Evolutionary conservation across 2,888 invertebrate species (phyloP).

Genomic region (Eumerus sabulonum): DNA sequence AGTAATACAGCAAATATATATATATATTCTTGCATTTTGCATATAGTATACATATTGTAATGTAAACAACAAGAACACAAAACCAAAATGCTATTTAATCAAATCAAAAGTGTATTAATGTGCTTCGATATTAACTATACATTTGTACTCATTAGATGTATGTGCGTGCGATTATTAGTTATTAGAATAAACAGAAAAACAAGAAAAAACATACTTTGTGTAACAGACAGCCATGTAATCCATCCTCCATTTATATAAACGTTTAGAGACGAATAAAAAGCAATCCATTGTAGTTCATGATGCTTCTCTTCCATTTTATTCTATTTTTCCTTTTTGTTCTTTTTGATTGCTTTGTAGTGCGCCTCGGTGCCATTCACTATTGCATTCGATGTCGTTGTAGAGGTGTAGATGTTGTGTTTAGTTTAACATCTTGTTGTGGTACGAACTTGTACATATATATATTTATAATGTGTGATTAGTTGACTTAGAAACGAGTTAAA

Average conservation of each 20-base stretch:
- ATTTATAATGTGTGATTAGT: no score
- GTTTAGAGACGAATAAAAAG: slow-evolving; percentile 60
- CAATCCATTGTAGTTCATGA: slow-evolving; percentile 30
- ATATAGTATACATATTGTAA: slow-evolving; percentile 55
- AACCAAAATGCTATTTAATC: slow-evolving; percentile 46
- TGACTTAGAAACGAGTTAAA: no score
- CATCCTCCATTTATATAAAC: slow-evolving; percentile 63
- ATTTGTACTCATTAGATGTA: slow-evolving; percentile 61
- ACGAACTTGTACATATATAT: not conserved
- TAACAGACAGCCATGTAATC: slow-evolving; percentile 64
- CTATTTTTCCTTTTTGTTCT: not conserved
- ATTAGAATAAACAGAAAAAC: no score
- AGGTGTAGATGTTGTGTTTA: not conserved
- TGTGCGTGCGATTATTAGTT: slow-evolving; percentile 46
- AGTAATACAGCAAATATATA: slow-evolving; percentile 44
- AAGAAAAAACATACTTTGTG: not conserved
- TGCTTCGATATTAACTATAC: slow-evolving; percentile 56
- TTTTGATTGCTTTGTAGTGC: slow-evolving; percentile 15
- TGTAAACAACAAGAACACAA: slow-evolving; percentile 26
- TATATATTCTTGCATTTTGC: slow-evolving; percentile 16
- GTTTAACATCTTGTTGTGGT: not conserved
- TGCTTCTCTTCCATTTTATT: slow-evolving; percentile 17
- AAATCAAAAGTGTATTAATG: slow-evolving; percentile 53
- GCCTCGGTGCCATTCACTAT: not conserved
- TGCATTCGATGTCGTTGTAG: slow-evolving; percentile 11